Base-by-base conservation (phyloP, 1,140 invertebrate genomes). In the Anoplolepis gracilipes region DNA sequence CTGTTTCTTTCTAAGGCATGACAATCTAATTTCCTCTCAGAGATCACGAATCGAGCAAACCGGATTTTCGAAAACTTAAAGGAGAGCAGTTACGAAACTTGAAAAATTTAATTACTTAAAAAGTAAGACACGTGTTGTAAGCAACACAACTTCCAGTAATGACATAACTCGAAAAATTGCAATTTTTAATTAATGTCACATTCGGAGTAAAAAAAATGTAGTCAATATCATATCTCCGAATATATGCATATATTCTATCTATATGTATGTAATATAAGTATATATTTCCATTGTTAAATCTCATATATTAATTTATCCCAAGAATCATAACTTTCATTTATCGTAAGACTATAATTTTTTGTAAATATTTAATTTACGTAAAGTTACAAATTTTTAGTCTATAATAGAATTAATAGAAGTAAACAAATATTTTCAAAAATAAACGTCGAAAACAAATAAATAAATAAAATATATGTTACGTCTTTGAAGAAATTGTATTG, bases 211-310 rank as follows among this genome's bases (percentile, higher is more conserved):
- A 11, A 13, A 49, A 30, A 77, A 11, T 19, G 6, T n/a, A 28
- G 22, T 65, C 64, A 22, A 65, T n/a, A n/a, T 65, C 64, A 11
- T 65, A 16, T 42, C 19, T 39, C 28, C 22, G 64, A 39, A 65
- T n/a, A n/a, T n/a, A n/a, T n/a, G n/a, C n/a, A n/a, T n/a, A n/a
- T n/a, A n/a, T n/a, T n/a, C n/a, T n/a, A n/a, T n/a, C n/a, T n/a
- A n/a, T n/a, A n/a, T n/a, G n/a, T n/a, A n/a, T n/a, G n/a, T n/a
- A n/a, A n/a, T n/a, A n/a, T n/a, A n/a, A n/a, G n/a, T n/a, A n/a
- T n/a, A n/a, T n/a, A 33, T 65, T 42, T 22, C 33, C 25, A 36
- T n/a, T n/a, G n/a, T 77, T 42, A 33, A 73, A 73, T 13, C n/a
- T n/a, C 19, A 3, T 49, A 1, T 25, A 16, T 2, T 25, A n/a